Evolutionary conservation across 2,888 invertebrate genomes (phyloP), one percentile per base, ranked within the genome.

Genomic region (Macaria notata): DNA sequence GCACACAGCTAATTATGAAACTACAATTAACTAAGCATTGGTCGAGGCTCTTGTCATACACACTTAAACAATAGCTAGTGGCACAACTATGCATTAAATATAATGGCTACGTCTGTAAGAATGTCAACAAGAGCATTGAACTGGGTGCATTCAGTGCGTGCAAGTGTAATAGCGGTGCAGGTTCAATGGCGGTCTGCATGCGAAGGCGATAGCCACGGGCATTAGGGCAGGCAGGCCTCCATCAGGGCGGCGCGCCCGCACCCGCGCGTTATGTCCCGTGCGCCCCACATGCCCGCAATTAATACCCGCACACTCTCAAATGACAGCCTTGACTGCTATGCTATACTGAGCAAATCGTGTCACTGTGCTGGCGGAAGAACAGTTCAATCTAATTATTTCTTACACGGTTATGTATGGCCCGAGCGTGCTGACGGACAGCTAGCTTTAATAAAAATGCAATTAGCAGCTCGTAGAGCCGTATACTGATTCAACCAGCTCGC

Each of bases 251-350:
- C 58, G 36, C 44, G 50, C 43, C 51, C 36, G 56, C 53, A 54
- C 68, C 65, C 54, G 75, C 66, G 70, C 62, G 86, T 86, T 85
- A 86, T 79, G 81, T 86, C 81, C 86, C 88, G 88, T 76, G 75
- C 77, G 87, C 76, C 80, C 86, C 65, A 88, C 81, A 83, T 87
- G 53, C 46, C 46, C 45, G 45, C 64, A 55, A 64, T 64, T 66
- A 66, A 54, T 56, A 47, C 55, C 62, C 51, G 59, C 61, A 50
- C 59, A 57, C 51, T 42, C 19, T 43, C 42, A 44, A 44, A 50
- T 50, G n/a, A 44, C 44, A 38, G 43, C 31, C 8, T 33, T 39
- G 41, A 43, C 49, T 33, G 19, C 2, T 19, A 19, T 19, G 19
- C 19, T 43, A 4, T 31, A 49, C 9, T 19, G 19, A 19, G n/a